phyloP scores from a whole-genome alignment of 2,797 vertebrate genomes.

The Melanotaenia maccullochi region DNA sequence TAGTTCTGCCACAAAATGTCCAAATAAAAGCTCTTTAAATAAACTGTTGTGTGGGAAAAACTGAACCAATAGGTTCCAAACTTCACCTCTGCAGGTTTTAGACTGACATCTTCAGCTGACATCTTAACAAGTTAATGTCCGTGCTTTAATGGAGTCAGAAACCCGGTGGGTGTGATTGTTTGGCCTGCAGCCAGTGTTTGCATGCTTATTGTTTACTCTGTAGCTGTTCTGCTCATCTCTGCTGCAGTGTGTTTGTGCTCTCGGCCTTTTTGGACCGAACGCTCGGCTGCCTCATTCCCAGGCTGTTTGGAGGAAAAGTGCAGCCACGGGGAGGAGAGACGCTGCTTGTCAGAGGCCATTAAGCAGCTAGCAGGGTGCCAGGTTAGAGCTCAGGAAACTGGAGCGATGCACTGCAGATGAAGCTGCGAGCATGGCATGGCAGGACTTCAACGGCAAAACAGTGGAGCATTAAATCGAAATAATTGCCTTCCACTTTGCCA shows the following conservation, averaged over 20 bases:
- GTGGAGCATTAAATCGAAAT: slow-evolving; percentile 25
- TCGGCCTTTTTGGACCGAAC: slow-evolving; percentile 42
- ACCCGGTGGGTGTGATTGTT: slow-evolving; percentile 35
- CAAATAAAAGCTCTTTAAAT: neutral
- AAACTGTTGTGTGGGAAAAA: neutral
- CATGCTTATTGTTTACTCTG: slow-evolving; percentile 16
- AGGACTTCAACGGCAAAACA: slow-evolving; percentile 35
- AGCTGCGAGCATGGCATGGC: slow-evolving; percentile 18
- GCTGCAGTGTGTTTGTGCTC: slow-evolving; percentile 58
- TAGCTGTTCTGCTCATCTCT: slow-evolving; percentile 8
- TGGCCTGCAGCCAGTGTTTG: slow-evolving; percentile 19
- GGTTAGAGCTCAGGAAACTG: slow-evolving; percentile 39
- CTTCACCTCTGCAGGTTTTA: neutral
- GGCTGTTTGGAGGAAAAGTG: slow-evolving; percentile 57
- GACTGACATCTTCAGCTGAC: neutral
- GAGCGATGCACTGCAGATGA: slow-evolving; percentile 49
- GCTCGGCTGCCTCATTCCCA: slow-evolving; percentile 36
- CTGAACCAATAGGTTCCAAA: neutral
- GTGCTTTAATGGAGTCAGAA: slow-evolving; percentile 33
- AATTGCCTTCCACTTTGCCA: slow-evolving; percentile 1
- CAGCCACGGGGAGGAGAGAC: slow-evolving; percentile 23
- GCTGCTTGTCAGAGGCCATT: slow-evolving; percentile 65
- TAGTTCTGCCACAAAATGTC: neutral
- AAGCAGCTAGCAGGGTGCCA: slow-evolving; percentile 51
- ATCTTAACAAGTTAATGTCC: neutral